These are phyloP conservation scores for Ectropis grisescens DNA, from an alignment of 1,140 invertebrate genomes.

Conservation along the genomic window DNA sequence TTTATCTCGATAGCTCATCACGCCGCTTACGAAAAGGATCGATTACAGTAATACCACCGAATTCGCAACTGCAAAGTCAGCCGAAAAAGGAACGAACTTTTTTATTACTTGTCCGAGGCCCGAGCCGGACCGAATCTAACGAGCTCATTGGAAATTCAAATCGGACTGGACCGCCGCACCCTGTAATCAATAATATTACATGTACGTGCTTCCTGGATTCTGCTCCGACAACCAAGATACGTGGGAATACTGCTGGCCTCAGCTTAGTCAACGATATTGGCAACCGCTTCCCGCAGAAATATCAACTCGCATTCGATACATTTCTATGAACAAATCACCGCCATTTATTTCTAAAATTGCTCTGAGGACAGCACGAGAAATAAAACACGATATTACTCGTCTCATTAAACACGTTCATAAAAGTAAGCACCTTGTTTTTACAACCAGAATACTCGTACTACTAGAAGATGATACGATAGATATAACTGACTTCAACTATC, in stretches of 20 bases:
- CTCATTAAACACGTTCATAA: too few relatives aligned
- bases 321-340: not conserved
- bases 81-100: constrained; percentile 48
- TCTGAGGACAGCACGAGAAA: too few relatives aligned
- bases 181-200: constrained; percentile 67
- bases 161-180: constrained; percentile 46
- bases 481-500: constrained; percentile 23
- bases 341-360: not conserved
- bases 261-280: too few relatives aligned
- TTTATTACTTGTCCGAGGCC: constrained; percentile 40
- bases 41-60: constrained; percentile 34
- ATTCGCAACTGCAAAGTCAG: constrained; percentile 37
- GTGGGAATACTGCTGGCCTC: too few relatives aligned
- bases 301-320: not conserved
- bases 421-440: constrained; percentile 8
- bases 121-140: constrained; percentile 48
- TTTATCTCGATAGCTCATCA: too few relatives aligned
- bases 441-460: constrained; percentile 4
- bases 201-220: constrained; percentile 59
- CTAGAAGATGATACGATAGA: not conserved
- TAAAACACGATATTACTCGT: constrained; percentile 7
- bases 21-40: constrained; percentile 30
- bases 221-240: too few relatives aligned
- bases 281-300: too few relatives aligned
- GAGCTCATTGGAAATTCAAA: constrained; percentile 68